phyloP scores from a whole-genome alignment of 2,888 invertebrate genomes.

The Kryphioiulus occultus region DNA sequence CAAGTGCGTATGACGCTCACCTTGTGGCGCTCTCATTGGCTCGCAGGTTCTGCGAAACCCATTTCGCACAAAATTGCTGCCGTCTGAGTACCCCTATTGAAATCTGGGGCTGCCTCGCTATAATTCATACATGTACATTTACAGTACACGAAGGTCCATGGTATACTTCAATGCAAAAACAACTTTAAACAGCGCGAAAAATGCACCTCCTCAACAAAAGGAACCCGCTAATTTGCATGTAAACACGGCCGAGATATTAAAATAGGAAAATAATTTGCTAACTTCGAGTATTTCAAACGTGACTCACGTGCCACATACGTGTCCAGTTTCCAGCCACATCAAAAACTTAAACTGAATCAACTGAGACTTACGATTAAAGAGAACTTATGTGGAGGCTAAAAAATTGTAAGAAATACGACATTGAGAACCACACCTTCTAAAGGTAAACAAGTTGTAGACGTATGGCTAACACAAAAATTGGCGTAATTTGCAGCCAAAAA shows the following conservation, averaged over 20 bases:
- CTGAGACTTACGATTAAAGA: not conserved
- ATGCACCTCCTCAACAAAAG: not conserved
- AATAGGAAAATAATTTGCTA: not conserved
- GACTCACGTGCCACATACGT: not conserved
- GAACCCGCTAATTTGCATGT: not conserved
- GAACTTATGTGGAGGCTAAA: not conserved
- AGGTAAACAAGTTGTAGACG: not conserved
- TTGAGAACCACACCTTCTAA: constrained; percentile 11
- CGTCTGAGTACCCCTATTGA: too few relatives aligned
- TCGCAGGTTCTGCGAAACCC: too few relatives aligned
- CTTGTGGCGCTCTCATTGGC: too few relatives aligned
- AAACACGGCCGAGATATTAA: not conserved
- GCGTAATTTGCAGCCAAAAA: not conserved
- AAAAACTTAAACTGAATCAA: not conserved
- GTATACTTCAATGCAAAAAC: too few relatives aligned
- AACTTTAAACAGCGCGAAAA: not conserved
- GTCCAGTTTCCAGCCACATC: not conserved
- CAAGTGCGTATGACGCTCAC: too few relatives aligned
- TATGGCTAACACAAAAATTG: not conserved
- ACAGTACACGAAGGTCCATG: too few relatives aligned
- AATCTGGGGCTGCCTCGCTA: too few relatives aligned
- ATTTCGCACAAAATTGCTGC: too few relatives aligned
- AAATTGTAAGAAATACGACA: not conserved
- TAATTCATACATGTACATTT: too few relatives aligned
- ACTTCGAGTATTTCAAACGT: not conserved